phyloP scores from a whole-genome alignment of 2,888 invertebrate species.

The Exocentrus adspersus region DNA sequence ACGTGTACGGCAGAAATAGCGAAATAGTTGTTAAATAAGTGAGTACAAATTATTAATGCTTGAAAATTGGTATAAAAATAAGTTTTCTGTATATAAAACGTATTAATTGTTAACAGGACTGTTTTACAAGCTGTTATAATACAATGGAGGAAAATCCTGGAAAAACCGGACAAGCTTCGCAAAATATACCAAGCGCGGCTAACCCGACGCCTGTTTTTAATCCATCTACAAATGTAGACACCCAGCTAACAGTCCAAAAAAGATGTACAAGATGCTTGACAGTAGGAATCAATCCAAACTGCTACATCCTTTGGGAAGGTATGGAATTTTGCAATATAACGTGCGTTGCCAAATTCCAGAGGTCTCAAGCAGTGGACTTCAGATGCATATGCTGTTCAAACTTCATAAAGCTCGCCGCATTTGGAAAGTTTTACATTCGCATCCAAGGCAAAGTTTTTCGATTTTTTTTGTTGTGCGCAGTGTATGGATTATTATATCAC shows the following conservation, averaged over 20 bases:
- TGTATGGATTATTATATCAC: slow-evolving; percentile 13
- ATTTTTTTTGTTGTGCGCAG: slow-evolving; percentile 21
- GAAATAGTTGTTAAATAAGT: too few relatives aligned
- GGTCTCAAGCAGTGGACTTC: neutral
- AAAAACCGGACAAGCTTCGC: neutral
- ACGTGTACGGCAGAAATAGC: too few relatives aligned
- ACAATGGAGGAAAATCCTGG: neutral
- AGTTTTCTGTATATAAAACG: too few relatives aligned
- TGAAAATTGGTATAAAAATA: too few relatives aligned
- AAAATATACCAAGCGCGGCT: neutral
- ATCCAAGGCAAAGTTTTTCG: slow-evolving; percentile 15
- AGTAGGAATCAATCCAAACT: slow-evolving; percentile 6
- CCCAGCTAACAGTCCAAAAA: neutral
- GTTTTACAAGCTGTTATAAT: too few relatives aligned
- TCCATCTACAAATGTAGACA: too few relatives aligned
- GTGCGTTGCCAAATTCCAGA: neutral
- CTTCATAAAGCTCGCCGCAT: slow-evolving; percentile 9
- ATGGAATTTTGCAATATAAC: slow-evolving; percentile 25
- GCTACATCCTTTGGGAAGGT: slow-evolving; percentile 25
- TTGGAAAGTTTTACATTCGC: slow-evolving; percentile 25
- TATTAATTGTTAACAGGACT: too few relatives aligned
- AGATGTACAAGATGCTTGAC: slow-evolving; percentile 22
- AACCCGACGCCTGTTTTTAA: too few relatives aligned
- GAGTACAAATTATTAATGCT: too few relatives aligned
- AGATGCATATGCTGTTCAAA: slow-evolving; percentile 6